Percentiles rank a stretch among this genome's conserved stretches.
These are phyloP conservation scores for Carollia perspicillata DNA, from an alignment of 2,113 vertebrate species.

Conservation along the genomic window DNA sequence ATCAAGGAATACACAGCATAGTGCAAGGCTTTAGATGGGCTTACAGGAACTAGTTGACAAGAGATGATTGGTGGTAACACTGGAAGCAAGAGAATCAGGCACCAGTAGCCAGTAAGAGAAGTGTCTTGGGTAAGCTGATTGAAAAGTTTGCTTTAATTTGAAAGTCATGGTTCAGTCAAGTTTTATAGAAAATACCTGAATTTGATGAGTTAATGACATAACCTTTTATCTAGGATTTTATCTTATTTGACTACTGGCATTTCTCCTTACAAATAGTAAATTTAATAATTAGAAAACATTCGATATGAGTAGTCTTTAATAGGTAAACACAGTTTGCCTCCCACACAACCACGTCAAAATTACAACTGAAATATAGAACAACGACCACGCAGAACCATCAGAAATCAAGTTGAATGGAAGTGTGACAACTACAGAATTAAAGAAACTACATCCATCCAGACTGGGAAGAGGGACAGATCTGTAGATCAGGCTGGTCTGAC, in stretches of 20 bases:
- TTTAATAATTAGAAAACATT: constrained; percentile 10
- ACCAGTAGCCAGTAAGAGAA: background rate
- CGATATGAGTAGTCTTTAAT: background rate
- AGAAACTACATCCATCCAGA: no score
- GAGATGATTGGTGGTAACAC: background rate
- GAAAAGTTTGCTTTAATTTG: background rate
- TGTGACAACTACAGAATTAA: no score
- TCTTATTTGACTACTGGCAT: background rate
- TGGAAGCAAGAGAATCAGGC: background rate
- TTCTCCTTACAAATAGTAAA: background rate
- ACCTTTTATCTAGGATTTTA: background rate
- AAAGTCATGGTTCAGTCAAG: background rate
- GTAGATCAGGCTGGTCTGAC: no score
- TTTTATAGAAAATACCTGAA: background rate
- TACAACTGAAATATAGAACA: no score
- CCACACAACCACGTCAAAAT: no score
- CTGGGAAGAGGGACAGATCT: no score
- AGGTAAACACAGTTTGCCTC: no score
- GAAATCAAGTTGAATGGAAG: no score
- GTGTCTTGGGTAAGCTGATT: background rate
- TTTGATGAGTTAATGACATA: background rate
- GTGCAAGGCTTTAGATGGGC: background rate
- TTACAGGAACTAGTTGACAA: background rate
- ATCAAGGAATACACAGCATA: background rate
- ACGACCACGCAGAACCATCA: no score